These are phyloP conservation scores for Platypus cylindrus DNA, from an alignment of 2,888 invertebrate genomes.

Conservation along the genomic window DNA sequence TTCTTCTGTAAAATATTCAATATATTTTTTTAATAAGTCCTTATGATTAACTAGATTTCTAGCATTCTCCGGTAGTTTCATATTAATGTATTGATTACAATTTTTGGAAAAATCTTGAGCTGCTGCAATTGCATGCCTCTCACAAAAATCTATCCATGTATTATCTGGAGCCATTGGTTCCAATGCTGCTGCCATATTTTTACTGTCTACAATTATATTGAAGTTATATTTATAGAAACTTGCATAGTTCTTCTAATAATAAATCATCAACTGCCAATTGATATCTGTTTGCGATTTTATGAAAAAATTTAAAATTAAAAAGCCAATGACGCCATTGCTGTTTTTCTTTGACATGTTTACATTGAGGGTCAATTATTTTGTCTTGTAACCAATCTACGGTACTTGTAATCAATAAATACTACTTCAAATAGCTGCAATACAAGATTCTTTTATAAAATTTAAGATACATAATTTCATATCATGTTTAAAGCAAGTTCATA, in stretches of 20 bases:
- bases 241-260: constrained; percentile 5
- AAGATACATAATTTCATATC: too few species aligned
- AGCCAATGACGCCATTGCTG: constrained; percentile 8
- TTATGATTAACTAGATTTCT: constrained; percentile 58
- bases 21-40: constrained; percentile 69
- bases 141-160: constrained; percentile 70
- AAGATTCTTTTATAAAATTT: too few species aligned
- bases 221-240: constrained; percentile 3
- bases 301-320: too few species aligned
- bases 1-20: constrained; percentile 73
- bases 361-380: neutral
- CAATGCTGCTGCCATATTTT: constrained; percentile 12
- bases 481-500: too few species aligned
- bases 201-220: constrained; percentile 1
- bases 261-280: too few species aligned
- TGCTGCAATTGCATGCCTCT: constrained; percentile 72
- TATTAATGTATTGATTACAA: constrained; percentile 65
- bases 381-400: too few species aligned
- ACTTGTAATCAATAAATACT: too few species aligned
- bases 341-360: constrained; percentile 3
- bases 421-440: too few species aligned
- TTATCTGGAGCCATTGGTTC: constrained; percentile 10
- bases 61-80: constrained; percentile 53
- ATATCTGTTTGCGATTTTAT: too few species aligned
- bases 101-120: constrained; percentile 82